A percentile compares a stretch with the other conserved stretches of the same genome.
Evolutionary conservation across 2,113 vertebrate genomes (phyloP).

Genomic region (Phalacrocorax brasilianus): DNA sequence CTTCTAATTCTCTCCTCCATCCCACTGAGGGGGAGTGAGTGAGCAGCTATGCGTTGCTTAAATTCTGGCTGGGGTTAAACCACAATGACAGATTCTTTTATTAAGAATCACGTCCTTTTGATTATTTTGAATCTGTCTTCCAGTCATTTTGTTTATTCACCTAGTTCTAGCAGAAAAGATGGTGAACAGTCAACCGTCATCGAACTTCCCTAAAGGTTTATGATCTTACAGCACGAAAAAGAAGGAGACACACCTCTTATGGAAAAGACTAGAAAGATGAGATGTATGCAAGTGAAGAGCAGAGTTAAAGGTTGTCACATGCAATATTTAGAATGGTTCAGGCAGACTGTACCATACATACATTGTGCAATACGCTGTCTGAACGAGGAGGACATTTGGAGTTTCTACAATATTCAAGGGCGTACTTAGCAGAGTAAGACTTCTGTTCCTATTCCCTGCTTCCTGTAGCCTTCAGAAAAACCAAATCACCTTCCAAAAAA

Average conservation of each 20-base stretch:
- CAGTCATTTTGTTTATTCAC: not conserved
- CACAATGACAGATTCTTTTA: not conserved
- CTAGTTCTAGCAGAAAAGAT: not conserved
- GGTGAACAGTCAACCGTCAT: not conserved
- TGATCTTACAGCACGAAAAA: not conserved
- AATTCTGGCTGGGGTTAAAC: not conserved
- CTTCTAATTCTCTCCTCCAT: not conserved
- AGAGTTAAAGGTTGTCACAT: not conserved
- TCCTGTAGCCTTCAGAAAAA: not conserved
- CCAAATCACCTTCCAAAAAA: not conserved
- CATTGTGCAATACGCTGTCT: not conserved
- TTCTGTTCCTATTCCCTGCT: not conserved
- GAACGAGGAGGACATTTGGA: not conserved
- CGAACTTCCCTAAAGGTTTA: not conserved
- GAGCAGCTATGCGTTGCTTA: accelerated
- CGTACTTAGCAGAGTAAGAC: not conserved
- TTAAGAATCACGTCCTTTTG: not conserved
- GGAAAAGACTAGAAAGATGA: not conserved
- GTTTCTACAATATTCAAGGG: not conserved
- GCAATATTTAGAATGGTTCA: not conserved
- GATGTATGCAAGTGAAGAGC: not conserved
- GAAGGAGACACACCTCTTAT: not conserved
- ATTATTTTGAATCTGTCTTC: not conserved
- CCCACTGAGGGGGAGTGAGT: not conserved
- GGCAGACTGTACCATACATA: not conserved